Evolutionary conservation across 2,888 invertebrate species (phyloP), one percentile per base, ranked within the genome.

Genomic region (Rotaria magnacalcarata): DNA sequence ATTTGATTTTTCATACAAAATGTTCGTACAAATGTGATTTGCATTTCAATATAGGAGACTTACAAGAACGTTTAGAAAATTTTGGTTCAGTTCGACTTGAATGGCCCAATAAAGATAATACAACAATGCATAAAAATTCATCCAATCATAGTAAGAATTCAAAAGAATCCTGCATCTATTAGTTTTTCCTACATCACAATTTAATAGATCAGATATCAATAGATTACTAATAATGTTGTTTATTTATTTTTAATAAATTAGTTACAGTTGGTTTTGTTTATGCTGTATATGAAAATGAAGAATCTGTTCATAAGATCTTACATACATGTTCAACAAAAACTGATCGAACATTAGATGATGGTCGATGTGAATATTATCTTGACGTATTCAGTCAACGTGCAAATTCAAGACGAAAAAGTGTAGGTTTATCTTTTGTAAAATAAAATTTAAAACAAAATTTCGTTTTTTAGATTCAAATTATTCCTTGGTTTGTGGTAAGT

Each of bases 31-130:
- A 2, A 34, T 2, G 34, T 34, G 34, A 34, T 34, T 2, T 34
- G 34, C 34, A 34, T 34, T 34, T 34, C 34, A 34, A 34, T 34
- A n/a, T 52, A 91, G 90, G 91, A 88, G 88, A 88, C 58, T 84
- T 80, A 47, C 52, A 85, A 27, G 75, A 80, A 85, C 85, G 85
- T 47, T 87, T 87, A n/a, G 87, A 67, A 41, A 43, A 54, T 21
- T 87, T 85, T n/a, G 87, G 87, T 43, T 52, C 87, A 14, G 80
- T 80, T 84, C 50, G 87, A 50, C 58, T 87, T 7, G 87, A 87
- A 85, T 87, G 85, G 85, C 84, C 87, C 21, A 87, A 85, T 19
- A 87, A 56, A 58, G 87, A 85, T 74, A 87, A 87, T 84, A 27
- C 34, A 6, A 11, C 50, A 16, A 84, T 52, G 47, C 52, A 84